A percentile compares a stretch with the other conserved stretches of the same genome.
phyloP scores from a whole-genome alignment of 2,888 invertebrate genomes.

The Eupithecia subumbrata region DNA sequence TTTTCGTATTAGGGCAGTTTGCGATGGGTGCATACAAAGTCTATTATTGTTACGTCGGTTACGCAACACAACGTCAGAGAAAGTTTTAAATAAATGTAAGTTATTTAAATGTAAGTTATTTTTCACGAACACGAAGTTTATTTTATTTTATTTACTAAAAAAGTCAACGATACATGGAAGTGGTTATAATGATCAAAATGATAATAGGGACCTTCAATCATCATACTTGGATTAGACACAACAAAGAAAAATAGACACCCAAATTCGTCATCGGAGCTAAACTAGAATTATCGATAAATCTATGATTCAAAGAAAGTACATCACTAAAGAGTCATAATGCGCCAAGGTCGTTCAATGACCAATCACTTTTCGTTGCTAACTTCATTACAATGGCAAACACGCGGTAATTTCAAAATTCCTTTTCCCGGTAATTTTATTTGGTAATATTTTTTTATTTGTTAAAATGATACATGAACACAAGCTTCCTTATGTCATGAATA shows the following conservation, averaged over 20 bases:
- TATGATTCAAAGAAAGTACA: slow-evolving; percentile 41
- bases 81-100: too few relatives aligned
- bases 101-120: too few relatives aligned
- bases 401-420: slow-evolving; percentile 51
- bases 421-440: not conserved
- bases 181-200: not conserved
- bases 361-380: slow-evolving; percentile 58
- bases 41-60: too few relatives aligned
- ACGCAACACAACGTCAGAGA: too few relatives aligned
- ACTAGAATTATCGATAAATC: not conserved
- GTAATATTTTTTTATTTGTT: slow-evolving; percentile 3
- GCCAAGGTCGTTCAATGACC: slow-evolving; percentile 70
- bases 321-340: slow-evolving; percentile 69
- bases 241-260: not conserved
- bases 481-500: not conserved
- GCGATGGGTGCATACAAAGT: too few relatives aligned
- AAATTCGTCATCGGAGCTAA: not conserved
- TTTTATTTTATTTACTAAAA: too few relatives aligned
- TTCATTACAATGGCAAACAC: slow-evolving; percentile 53
- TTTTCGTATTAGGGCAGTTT: too few relatives aligned
- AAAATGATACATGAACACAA: not conserved
- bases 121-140: too few relatives aligned
- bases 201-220: not conserved
- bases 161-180: not conserved
- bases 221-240: not conserved